A percentile compares a stretch with the other conserved stretches of the same genome.
These are phyloP conservation scores for Volucella inanis DNA, from an alignment of 2,888 invertebrate genomes.

Conservation along the genomic window DNA sequence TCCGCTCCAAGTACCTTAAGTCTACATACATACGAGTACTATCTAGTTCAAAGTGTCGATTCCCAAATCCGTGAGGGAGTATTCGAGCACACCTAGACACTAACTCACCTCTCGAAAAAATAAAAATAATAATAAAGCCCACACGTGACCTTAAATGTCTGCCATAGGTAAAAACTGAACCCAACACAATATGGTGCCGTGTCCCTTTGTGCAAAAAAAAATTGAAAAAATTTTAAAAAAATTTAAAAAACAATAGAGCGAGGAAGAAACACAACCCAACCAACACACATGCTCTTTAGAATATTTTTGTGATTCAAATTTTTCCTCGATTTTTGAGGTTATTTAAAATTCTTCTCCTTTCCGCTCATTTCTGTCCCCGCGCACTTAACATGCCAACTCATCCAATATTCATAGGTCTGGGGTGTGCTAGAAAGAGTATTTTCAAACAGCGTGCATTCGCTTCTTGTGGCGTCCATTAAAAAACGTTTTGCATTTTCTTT, in stretches of 20 bases:
- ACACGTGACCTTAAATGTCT: slow-evolving; percentile 64
- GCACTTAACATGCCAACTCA: slow-evolving; percentile 58
- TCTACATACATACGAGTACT: no score
- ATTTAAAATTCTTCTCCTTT: slow-evolving; percentile 1
- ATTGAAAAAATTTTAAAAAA: neutral
- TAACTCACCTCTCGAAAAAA: slow-evolving; percentile 27
- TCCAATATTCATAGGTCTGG: slow-evolving; percentile 60
- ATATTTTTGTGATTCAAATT: slow-evolving; percentile 47
- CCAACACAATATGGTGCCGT: slow-evolving; percentile 9
- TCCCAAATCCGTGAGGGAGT: no score
- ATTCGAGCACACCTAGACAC: neutral
- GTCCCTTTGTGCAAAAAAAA: neutral
- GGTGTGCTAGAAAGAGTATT: neutral
- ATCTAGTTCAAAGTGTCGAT: no score
- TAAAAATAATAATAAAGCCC: slow-evolving; percentile 48
- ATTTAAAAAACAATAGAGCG: no score
- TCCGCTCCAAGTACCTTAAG: no score
- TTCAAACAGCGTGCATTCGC: neutral
- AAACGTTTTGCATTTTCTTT: slow-evolving; percentile 58
- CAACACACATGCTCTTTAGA: slow-evolving; percentile 24
- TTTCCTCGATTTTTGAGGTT: slow-evolving; percentile 39
- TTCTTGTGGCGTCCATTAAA: slow-evolving; percentile 35
- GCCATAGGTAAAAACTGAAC: slow-evolving; percentile 48
- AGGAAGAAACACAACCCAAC: slow-evolving; percentile 6
- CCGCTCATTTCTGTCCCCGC: neutral